Evolutionary conservation across 2,113 vertebrate species (phyloP).

Genomic region (Reinhardtius hippoglossoides): DNA sequence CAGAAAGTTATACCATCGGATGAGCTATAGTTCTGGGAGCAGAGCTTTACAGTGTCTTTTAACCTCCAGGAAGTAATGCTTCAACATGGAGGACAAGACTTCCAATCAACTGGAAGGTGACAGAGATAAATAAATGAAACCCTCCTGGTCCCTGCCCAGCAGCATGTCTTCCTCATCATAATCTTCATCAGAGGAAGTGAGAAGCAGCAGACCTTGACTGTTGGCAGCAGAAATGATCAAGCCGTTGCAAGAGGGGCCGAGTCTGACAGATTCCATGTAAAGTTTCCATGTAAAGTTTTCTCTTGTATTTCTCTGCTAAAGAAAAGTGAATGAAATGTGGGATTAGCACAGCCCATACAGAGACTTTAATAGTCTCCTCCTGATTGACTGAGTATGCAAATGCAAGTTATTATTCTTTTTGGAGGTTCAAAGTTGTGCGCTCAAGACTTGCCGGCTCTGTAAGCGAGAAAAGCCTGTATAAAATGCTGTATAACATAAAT

Average conservation of each 20-base stretch:
- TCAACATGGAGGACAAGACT: not conserved
- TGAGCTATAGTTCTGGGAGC: not conserved
- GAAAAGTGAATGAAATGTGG: conserved; percentile 4
- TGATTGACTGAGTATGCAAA: conserved; percentile 19
- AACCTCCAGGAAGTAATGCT: not conserved
- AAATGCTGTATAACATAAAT: conserved; percentile 5
- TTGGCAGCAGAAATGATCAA: conserved; percentile 20
- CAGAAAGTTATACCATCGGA: not conserved
- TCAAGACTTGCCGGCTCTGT: conserved; percentile 10
- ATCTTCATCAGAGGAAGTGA: conserved; percentile 28
- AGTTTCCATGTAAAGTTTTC: not conserved
- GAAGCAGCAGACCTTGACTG: conserved; percentile 17
- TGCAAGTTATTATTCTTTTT: conserved; percentile 2
- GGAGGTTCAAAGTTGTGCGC: conserved; percentile 38
- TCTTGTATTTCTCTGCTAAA: not conserved
- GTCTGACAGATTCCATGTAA: conserved; percentile 11
- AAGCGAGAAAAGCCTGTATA: conserved; percentile 8
- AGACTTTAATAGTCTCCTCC: conserved; percentile 18
- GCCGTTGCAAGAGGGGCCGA: not conserved
- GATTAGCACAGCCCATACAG: conserved; percentile 20
- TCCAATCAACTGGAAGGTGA: not conserved
- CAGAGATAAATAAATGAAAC: conserved; percentile 30
- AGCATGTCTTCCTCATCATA: conserved; percentile 24
- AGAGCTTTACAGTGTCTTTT: conserved; percentile 7
- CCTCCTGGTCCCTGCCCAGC: conserved; percentile 16